Conservation (phyloP, 2,113 vertebrate genomes). For the Nothocercus nigrocapillus region DNA sequence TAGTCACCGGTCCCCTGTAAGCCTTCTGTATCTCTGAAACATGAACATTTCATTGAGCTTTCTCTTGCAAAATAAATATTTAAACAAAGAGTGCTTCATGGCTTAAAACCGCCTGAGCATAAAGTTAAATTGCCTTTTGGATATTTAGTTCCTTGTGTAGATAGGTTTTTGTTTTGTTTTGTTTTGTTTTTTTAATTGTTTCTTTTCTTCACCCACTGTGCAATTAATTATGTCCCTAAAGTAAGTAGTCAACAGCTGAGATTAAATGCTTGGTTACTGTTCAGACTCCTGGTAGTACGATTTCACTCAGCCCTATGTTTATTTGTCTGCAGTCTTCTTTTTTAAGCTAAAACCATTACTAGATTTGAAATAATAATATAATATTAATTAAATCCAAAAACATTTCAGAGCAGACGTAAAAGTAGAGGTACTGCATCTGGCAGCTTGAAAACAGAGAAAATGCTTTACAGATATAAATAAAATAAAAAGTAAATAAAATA, state of each 20-base stretch:
- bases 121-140: neutral
- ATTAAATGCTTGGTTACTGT: neutral
- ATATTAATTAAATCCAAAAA: neutral
- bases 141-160: neutral
- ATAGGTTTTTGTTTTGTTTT: neutral
- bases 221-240: neutral
- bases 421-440: neutral
- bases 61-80: neutral
- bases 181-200: neutral
- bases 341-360: neutral
- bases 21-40: neutral
- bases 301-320: neutral
- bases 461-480: neutral
- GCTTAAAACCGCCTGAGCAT: neutral
- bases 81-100: neutral
- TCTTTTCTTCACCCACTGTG: neutral
- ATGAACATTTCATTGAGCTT: neutral
- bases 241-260: neutral
- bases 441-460: neutral
- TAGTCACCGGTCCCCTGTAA: neutral
- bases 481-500: neutral
- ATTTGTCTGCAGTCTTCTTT: neutral
- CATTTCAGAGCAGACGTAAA: neutral
- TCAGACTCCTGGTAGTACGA: neutral
- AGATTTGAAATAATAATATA: neutral